Evolutionary conservation across 1,140 invertebrate species (phyloP).

Genomic region (Drosophila sp.): DNA sequence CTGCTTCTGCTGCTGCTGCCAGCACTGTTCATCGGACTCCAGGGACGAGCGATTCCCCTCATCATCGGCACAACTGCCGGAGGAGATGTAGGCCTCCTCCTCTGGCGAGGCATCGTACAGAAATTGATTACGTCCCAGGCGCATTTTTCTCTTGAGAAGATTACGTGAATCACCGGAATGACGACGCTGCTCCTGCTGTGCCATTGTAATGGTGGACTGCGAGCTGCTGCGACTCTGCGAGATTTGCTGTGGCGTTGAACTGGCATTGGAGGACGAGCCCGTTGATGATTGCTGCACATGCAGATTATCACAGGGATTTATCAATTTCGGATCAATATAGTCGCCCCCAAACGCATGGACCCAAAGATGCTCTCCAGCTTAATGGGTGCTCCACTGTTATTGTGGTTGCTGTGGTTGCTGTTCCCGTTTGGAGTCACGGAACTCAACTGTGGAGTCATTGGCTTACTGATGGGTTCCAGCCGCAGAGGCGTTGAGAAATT

Average conservation of each 20-base stretch:
- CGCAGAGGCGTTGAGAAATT: slow-evolving; percentile 53
- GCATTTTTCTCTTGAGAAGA: slow-evolving; percentile 78
- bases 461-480: slow-evolving; percentile 51
- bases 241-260: slow-evolving; percentile 56
- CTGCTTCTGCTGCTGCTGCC: slow-evolving; percentile 73
- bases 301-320: slow-evolving; percentile 83
- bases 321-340: slow-evolving; percentile 81
- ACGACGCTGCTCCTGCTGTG: slow-evolving; percentile 55
- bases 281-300: slow-evolving; percentile 50
- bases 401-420: slow-evolving; percentile 11
- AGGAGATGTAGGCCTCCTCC: slow-evolving; percentile 63
- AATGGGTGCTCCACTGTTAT: slow-evolving; percentile 41
- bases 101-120: slow-evolving; percentile 81
- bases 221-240: slow-evolving; percentile 63
- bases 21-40: slow-evolving; percentile 72
- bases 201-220: slow-evolving; percentile 62
- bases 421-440: background rate
- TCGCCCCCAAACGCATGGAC: slow-evolving; percentile 38
- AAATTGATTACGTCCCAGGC: slow-evolving; percentile 82
- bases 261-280: slow-evolving; percentile 51
- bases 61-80: slow-evolving; percentile 72
- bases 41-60: slow-evolving; percentile 74
- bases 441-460: slow-evolving; percentile 19
- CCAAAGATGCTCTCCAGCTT: slow-evolving; percentile 71
- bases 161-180: slow-evolving; percentile 74